phyloP scores from a whole-genome alignment of 2,888 invertebrate species.

The Erynnis tages region DNA sequence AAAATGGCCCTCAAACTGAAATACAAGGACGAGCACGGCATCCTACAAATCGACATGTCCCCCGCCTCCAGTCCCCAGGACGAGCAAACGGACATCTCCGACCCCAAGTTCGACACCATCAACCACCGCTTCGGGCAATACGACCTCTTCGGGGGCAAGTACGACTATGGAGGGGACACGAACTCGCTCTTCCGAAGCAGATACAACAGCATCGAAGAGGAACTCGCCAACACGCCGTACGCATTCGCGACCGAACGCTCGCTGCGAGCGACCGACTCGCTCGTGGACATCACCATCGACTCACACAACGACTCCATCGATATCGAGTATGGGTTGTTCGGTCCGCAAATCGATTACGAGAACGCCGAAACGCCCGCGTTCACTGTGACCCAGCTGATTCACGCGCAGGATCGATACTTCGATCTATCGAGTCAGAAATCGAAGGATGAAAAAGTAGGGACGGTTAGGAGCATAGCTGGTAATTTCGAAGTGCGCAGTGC shows the following conservation, averaged over 20 bases:
- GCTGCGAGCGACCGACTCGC: slow-evolving; percentile 40
- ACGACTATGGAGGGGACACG: slow-evolving; percentile 54
- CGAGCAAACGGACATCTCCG: slow-evolving; percentile 34
- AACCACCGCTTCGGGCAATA: slow-evolving; percentile 69
- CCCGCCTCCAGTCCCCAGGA: slow-evolving; percentile 49
- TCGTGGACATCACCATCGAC: slow-evolving; percentile 63
- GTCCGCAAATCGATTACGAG: slow-evolving; percentile 51
- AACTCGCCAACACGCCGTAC: slow-evolving; percentile 76
- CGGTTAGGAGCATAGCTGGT: slow-evolving; percentile 35
- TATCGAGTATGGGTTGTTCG: slow-evolving; percentile 53
- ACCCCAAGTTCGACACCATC: slow-evolving; percentile 67
- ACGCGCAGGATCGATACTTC: slow-evolving; percentile 73
- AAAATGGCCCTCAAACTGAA: slow-evolving; percentile 71
- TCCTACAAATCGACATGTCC: slow-evolving; percentile 73
- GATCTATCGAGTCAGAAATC: slow-evolving; percentile 56
- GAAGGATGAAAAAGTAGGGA: slow-evolving; percentile 33
- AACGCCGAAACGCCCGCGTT: slow-evolving; percentile 56
- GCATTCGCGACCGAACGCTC: slow-evolving; percentile 69
- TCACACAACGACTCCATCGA: slow-evolving; percentile 38
- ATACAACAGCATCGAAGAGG: slow-evolving; percentile 76
- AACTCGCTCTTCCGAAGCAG: slow-evolving; percentile 71
- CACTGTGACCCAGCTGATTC: slow-evolving; percentile 70
- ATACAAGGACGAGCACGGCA: slow-evolving; percentile 74
- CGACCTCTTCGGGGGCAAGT: slow-evolving; percentile 71
- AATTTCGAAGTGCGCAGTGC: slow-evolving; percentile 49